Percentiles rank a stretch among this genome's conserved stretches.
Conservation (phyloP, 2,113 vertebrate genomes). For the Sinocyclocheilus maitianheensis region DNA sequence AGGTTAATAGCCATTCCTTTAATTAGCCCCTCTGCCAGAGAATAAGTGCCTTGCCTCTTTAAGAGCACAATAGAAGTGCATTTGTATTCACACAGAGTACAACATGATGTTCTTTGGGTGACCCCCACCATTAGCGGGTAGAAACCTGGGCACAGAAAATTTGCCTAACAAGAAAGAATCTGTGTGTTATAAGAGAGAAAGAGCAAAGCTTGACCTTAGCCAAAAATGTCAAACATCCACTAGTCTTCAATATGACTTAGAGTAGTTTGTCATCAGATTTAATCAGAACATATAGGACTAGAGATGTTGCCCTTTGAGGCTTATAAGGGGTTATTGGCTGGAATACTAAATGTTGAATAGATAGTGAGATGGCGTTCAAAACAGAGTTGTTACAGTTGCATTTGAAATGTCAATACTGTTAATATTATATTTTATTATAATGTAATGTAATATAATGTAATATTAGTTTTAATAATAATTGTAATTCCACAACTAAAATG, state of each 20-base stretch:
- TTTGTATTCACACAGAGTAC: slow-evolving; percentile 67
- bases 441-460: too few relatives aligned
- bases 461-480: not conserved
- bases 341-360: slow-evolving; percentile 13
- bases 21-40: slow-evolving; percentile 66
- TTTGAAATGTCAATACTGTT: not conserved
- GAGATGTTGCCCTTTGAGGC: slow-evolving; percentile 24
- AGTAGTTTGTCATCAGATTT: slow-evolving; percentile 39
- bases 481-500: too few relatives aligned
- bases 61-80: slow-evolving; percentile 65
- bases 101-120: slow-evolving; percentile 59
- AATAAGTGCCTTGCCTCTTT: slow-evolving; percentile 60
- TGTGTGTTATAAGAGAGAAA: slow-evolving; percentile 47
- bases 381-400: not conserved
- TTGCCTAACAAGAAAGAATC: slow-evolving; percentile 66
- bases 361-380: slow-evolving; percentile 1
- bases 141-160: slow-evolving; percentile 60
- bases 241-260: slow-evolving; percentile 11
- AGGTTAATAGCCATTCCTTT: slow-evolving; percentile 64
- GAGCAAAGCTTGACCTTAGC: slow-evolving; percentile 56
- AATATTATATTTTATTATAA: not conserved
- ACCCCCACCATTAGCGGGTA: slow-evolving; percentile 63
- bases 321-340: slow-evolving; percentile 12
- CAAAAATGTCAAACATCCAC: slow-evolving; percentile 53
- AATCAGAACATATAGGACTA: slow-evolving; percentile 27